Evolutionary conservation across 1,140 invertebrate genomes (phyloP).

Genomic region (Drosophila subpulchrella): DNA sequence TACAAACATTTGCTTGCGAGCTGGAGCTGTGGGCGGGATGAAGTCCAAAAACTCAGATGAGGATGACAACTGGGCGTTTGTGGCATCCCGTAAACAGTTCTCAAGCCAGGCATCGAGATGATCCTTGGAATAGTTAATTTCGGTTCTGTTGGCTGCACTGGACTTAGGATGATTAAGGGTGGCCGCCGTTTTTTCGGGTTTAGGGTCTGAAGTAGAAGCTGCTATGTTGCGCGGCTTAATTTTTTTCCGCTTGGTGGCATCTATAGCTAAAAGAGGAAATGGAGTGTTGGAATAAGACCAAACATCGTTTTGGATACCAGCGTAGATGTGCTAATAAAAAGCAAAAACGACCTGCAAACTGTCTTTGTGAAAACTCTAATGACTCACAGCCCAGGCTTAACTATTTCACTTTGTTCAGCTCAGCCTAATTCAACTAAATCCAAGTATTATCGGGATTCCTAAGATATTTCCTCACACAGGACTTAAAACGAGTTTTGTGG

Average conservation of each 20-base stretch:
- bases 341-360: constrained; percentile 27
- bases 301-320: no score
- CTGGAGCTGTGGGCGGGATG: constrained; percentile 56
- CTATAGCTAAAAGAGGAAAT: constrained; percentile 35
- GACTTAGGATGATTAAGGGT: constrained; percentile 17
- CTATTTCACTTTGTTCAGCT: constrained; percentile 2
- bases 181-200: constrained; percentile 15
- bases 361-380: constrained; percentile 63
- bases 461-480: no score
- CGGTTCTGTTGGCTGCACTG: constrained; percentile 34
- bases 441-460: constrained; percentile 6
- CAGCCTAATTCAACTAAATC: not conserved
- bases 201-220: constrained; percentile 12
- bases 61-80: constrained; percentile 76
- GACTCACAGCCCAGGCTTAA: constrained; percentile 46
- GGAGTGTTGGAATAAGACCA: not conserved
- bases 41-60: constrained; percentile 83
- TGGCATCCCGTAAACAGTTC: constrained; percentile 78
- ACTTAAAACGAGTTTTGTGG: no score
- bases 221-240: constrained; percentile 72
- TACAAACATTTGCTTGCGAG: constrained; percentile 43
- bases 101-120: constrained; percentile 82
- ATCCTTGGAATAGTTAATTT: constrained; percentile 70
- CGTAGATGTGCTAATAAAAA: no score
- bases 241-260: constrained; percentile 75